phyloP scores from a whole-genome alignment of 1,140 invertebrate species.

The Apis mellifera region DNA sequence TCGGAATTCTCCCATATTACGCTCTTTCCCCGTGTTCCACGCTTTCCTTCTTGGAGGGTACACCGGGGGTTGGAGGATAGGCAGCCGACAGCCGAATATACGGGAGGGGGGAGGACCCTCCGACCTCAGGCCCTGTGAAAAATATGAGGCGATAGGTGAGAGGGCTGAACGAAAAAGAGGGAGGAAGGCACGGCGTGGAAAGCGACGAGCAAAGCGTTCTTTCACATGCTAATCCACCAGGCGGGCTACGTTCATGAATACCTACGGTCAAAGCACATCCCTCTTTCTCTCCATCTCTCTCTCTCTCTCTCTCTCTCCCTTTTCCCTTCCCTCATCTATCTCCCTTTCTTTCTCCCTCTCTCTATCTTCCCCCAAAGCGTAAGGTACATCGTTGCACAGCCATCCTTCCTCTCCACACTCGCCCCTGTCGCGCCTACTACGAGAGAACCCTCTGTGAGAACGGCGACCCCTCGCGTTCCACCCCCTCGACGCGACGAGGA shows the following conservation, averaged over 20 bases:
- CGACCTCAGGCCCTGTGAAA: constrained; percentile 54
- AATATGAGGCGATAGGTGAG: constrained; percentile 60
- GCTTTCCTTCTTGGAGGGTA: constrained; percentile 30
- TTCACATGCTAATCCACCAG: constrained; percentile 79
- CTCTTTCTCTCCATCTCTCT: constrained; percentile 43
- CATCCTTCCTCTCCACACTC: constrained; percentile 19
- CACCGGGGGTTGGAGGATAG: constrained; percentile 15
- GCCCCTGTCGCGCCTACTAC: constrained; percentile 49
- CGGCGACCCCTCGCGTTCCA: constrained; percentile 1
- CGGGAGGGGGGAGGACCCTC: constrained; percentile 30
- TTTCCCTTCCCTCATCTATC: neutral
- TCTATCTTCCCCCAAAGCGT: neutral
- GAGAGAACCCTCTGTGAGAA: constrained; percentile 50
- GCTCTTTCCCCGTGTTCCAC: constrained; percentile 26
- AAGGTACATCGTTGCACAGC: constrained; percentile 35
- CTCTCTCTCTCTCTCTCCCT: constrained; percentile 36
- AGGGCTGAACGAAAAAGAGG: constrained; percentile 46
- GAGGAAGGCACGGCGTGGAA: constrained; percentile 55
- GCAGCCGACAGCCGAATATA: constrained; percentile 44
- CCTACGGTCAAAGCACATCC: constrained; percentile 76
- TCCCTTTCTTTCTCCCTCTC: neutral
- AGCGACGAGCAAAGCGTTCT: constrained; percentile 75
- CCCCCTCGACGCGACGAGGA: constrained; percentile 49
- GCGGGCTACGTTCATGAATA: constrained; percentile 77
- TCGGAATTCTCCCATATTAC: constrained; percentile 33